Evolutionary conservation across 1,140 invertebrate genomes (phyloP).

Genomic region (Ericerus pela): DNA sequence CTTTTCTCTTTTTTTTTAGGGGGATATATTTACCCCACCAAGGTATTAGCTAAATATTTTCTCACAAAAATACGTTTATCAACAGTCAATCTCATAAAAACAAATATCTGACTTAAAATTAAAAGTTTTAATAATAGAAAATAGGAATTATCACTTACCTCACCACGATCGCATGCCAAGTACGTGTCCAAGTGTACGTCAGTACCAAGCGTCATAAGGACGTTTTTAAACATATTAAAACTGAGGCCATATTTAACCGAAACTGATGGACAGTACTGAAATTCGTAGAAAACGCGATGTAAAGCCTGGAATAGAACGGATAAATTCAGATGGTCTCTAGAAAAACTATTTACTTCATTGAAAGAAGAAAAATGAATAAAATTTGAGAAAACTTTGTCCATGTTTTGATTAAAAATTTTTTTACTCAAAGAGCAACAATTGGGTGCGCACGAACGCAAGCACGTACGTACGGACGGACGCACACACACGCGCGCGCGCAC

Average conservation of each 20-base stretch:
- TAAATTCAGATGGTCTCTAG: too few relatives aligned
- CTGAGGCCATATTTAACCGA: slow-evolving; percentile 52
- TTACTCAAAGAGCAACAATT: not conserved
- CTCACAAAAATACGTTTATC: not conserved
- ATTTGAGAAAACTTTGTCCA: too few relatives aligned
- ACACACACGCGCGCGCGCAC: too few relatives aligned
- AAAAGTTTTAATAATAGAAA: slow-evolving; percentile 3
- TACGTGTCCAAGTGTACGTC: slow-evolving; percentile 47
- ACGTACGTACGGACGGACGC: too few relatives aligned
- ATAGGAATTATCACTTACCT: slow-evolving; percentile 14
- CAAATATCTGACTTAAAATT: not conserved
- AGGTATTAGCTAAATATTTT: too few relatives aligned
- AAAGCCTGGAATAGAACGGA: too few relatives aligned
- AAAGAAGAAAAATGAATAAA: too few relatives aligned
- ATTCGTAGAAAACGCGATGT: too few relatives aligned
- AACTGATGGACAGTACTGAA: slow-evolving; percentile 46
- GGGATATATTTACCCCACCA: too few relatives aligned
- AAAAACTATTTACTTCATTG: too few relatives aligned
- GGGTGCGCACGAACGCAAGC: not conserved
- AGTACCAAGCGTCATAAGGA: slow-evolving; percentile 55
- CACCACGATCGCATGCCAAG: slow-evolving; percentile 40
- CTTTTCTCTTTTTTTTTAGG: too few relatives aligned
- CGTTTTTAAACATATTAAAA: slow-evolving; percentile 49
- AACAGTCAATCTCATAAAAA: not conserved
- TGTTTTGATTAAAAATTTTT: too few relatives aligned